A percentile compares a stretch with the other conserved stretches of the same genome.
Conservation (phyloP, 2,797 vertebrate genomes). For the Danio kyathit region DNA sequence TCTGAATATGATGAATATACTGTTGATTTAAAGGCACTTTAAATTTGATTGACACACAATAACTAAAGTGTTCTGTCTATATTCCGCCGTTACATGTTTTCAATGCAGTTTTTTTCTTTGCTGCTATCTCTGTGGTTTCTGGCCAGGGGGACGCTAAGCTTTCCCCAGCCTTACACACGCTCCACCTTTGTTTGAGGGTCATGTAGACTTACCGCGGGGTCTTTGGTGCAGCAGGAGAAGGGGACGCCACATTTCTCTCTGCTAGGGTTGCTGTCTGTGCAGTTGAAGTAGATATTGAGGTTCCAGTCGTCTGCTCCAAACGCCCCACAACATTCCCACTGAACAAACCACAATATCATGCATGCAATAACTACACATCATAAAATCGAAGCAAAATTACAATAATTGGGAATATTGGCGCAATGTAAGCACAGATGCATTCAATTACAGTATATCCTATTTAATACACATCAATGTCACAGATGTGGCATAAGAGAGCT, state of each 20-base stretch:
- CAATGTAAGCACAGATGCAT: background rate
- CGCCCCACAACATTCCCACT: slow-evolving; percentile 99
- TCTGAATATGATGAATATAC: background rate
- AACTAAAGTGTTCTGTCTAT: no score
- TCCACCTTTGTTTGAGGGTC: no score
- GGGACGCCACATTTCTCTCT: slow-evolving; percentile 97
- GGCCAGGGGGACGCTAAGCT: no score
- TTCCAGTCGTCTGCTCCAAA: slow-evolving; percentile 98
- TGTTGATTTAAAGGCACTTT: no score
- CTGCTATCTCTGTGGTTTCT: no score
- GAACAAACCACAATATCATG: slow-evolving; percentile 46
- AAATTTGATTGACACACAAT: no score
- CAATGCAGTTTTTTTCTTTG: no score
- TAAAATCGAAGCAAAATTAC: background rate
- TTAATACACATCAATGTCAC: slow-evolving; percentile 8
- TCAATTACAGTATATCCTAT: background rate
- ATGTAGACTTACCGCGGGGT: slow-evolving; percentile 85
- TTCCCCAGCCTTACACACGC: no score
- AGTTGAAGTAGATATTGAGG: slow-evolving; percentile 99
- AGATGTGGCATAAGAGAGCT: background rate
- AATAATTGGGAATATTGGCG: background rate
- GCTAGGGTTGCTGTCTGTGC: slow-evolving; percentile 95
- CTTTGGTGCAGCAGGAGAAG: slow-evolving; percentile 98
- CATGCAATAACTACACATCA: slow-evolving; percentile 10
- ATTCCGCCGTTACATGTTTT: no score